Percentiles rank a stretch among this genome's conserved stretches.
These are phyloP conservation scores for Nannospalax galili DNA, from an alignment of 2,113 vertebrate species.

Conservation along the genomic window DNA sequence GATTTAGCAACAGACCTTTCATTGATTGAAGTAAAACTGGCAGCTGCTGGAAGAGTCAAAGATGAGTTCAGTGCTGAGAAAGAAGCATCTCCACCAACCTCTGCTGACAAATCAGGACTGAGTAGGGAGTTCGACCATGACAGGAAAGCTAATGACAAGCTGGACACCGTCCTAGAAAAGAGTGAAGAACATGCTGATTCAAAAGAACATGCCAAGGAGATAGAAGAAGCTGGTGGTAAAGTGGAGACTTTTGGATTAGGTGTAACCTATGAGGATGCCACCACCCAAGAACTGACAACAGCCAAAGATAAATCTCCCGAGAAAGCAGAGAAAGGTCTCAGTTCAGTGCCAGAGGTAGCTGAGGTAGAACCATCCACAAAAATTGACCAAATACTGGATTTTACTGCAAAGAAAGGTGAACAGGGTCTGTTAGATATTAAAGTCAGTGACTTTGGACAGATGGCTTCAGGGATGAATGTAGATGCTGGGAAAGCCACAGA, in stretches of 20 bases:
- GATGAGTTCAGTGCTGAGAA: constrained; percentile 82
- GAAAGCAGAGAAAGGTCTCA: constrained; percentile 81
- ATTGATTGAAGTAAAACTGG: constrained; percentile 88
- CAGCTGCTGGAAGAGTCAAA: constrained; percentile 87
- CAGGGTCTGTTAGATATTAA: constrained; percentile 78
- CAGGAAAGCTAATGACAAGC: constrained; percentile 83
- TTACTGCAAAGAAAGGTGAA: constrained; percentile 81
- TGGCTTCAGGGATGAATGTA: constrained; percentile 69
- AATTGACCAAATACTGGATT: constrained; percentile 82
- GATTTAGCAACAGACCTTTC: constrained; percentile 86
- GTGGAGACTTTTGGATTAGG: constrained; percentile 65
- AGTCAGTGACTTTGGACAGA: constrained; percentile 79
- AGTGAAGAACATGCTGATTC: constrained; percentile 84
- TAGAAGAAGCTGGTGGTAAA: constrained; percentile 66
- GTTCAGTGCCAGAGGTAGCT: constrained; percentile 83
- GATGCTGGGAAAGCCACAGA: constrained; percentile 60
- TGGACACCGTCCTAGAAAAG: constrained; percentile 88
- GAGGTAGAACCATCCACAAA: constrained; percentile 79
- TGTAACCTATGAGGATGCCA: constrained; percentile 62
- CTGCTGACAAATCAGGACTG: constrained; percentile 69
- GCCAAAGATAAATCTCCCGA: constrained; percentile 74
- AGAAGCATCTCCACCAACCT: constrained; percentile 67
- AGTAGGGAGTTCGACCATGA: constrained; percentile 85
- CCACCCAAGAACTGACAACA: constrained; percentile 62
- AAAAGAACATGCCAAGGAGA: constrained; percentile 79